Conservation (phyloP, 1,140 invertebrate genomes). For the Drosophila virilis region DNA sequence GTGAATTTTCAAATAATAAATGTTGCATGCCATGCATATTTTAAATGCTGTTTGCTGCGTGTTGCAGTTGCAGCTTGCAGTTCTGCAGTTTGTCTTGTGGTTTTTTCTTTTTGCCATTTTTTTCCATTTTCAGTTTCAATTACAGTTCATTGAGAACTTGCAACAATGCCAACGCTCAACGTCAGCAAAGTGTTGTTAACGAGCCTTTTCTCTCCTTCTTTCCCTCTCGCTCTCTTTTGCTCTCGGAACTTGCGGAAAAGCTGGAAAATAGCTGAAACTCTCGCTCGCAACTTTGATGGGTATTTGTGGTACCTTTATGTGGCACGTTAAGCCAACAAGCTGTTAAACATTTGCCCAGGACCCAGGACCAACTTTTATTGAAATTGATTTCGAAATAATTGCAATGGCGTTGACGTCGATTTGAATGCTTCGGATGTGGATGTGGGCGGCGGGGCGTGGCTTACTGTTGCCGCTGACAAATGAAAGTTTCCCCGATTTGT, state of each 20-base stretch:
- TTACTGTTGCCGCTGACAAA: slow-evolving; percentile 14
- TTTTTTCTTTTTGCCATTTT: slow-evolving; percentile 29
- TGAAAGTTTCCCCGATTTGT: slow-evolving; percentile 25
- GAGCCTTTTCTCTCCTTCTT: slow-evolving; percentile 36
- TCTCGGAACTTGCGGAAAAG: slow-evolving; percentile 18
- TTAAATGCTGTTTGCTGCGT: slow-evolving; percentile 37
- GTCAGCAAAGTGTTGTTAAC: slow-evolving; percentile 81
- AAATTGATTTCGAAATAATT: slow-evolving; percentile 81
- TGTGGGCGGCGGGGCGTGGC: neutral
- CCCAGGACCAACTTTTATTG: slow-evolving; percentile 65
- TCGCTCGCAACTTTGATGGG: slow-evolving; percentile 56
- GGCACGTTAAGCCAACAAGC: slow-evolving; percentile 71
- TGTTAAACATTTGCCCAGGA: slow-evolving; percentile 56
- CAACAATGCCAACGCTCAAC: slow-evolving; percentile 68
- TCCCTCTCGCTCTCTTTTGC: no score
- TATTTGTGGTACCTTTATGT: slow-evolving; percentile 33
- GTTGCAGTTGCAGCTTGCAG: slow-evolving; percentile 8
- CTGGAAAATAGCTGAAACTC: slow-evolving; percentile 35
- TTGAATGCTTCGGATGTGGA: slow-evolving; percentile 43
- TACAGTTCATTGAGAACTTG: slow-evolving; percentile 79
- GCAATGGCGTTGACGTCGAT: slow-evolving; percentile 65
- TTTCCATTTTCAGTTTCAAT: slow-evolving; percentile 68
- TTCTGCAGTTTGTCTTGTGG: slow-evolving; percentile 29
- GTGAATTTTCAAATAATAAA: slow-evolving; percentile 59
- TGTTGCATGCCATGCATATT: slow-evolving; percentile 71